Evolutionary conservation across 1,140 invertebrate genomes (phyloP).

Genomic region (Pseudobourletiella spinata): DNA sequence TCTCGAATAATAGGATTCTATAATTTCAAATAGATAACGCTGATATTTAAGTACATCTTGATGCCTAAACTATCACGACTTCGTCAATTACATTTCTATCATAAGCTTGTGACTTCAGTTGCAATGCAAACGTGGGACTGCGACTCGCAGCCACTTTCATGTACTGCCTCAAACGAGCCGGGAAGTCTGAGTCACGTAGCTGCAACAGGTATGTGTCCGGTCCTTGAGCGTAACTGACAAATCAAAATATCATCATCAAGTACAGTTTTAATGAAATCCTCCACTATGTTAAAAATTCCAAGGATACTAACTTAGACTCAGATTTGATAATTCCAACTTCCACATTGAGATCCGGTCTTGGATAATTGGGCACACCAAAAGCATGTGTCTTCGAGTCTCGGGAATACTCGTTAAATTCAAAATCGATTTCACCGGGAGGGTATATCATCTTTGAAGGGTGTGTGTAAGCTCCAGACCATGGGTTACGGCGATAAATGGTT

Average conservation of each 20-base stretch:
- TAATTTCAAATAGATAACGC: too few species aligned
- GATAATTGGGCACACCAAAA: constrained; percentile 60
- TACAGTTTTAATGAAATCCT: background rate
- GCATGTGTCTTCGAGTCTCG: constrained; percentile 42
- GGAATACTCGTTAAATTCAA: constrained; percentile 47
- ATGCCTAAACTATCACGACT: too few species aligned
- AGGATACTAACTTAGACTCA: constrained; percentile 58
- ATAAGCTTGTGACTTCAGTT: constrained; percentile 44
- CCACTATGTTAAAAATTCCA: background rate
- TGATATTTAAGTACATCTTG: too few species aligned
- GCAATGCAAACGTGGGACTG: constrained; percentile 49
- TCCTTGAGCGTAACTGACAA: constrained; percentile 77
- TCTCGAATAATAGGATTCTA: constrained; percentile 79
- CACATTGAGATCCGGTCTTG: constrained; percentile 58
- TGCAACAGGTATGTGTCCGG: constrained; percentile 92
- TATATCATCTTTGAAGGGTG: constrained; percentile 92
- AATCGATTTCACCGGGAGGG: constrained; percentile 66
- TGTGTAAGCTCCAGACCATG: constrained; percentile 66
- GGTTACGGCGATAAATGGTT: constrained; percentile 70
- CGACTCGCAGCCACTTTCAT: constrained; percentile 77
- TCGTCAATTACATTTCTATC: constrained; percentile 72
- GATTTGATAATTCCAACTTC: constrained; percentile 69
- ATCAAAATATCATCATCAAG: background rate
- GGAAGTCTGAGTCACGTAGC: constrained; percentile 83
- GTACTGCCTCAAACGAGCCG: constrained; percentile 77